Evolutionary conservation across 1,140 invertebrate genomes (phyloP), one percentile per base, ranked within the genome.

Genomic region (Araneus ventricosus): DNA sequence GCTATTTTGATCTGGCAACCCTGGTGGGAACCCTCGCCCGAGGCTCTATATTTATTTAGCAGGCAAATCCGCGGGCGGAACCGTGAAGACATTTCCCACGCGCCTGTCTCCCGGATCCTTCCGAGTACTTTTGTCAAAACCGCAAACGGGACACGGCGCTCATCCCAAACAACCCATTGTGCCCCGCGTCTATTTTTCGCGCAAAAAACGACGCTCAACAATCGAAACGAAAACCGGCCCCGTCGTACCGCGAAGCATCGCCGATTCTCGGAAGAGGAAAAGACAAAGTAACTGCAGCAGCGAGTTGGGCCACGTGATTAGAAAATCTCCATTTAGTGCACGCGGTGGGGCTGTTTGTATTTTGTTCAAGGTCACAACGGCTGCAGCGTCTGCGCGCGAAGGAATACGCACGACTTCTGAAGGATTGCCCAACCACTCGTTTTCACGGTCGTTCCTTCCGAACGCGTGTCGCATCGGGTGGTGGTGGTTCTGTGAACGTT

Each of bases 251-350:
- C 41, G 80, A 45, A 45, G 45, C 80, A 84, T 45, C 52, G 30
- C 6, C 41, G 27, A 4, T 84, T 84, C 82, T 84, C 6, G 82
- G 82, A 84, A 84, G 45, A 84, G 82, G 24, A 27, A 7, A n/a
- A 52, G 24, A 84, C 37, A 84, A 52, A 84, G 41, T 52, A 84
- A 57, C 45, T 27, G 30, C 82, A 52, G 22, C 80, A 45, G n/a
- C n/a, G n/a, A n/a, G n/a, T n/a, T n/a, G n/a, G 39, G 17, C 8
- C 82, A 84, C 82, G 82, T 84, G 82, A 84, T 57, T 27, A 27
- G 5, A 84, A 52, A 84, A 84, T 84, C 41, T 84, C 7, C 37
- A 52, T 57, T 84, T 30, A 84, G 30, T 22, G 37, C 82, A 84
- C 70, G 70, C 70, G 17, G 14, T 37, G 27, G 70, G 30, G 70